Conservation (phyloP, 1,140 invertebrate genomes). For the Drosophila equinoxialis region DNA sequence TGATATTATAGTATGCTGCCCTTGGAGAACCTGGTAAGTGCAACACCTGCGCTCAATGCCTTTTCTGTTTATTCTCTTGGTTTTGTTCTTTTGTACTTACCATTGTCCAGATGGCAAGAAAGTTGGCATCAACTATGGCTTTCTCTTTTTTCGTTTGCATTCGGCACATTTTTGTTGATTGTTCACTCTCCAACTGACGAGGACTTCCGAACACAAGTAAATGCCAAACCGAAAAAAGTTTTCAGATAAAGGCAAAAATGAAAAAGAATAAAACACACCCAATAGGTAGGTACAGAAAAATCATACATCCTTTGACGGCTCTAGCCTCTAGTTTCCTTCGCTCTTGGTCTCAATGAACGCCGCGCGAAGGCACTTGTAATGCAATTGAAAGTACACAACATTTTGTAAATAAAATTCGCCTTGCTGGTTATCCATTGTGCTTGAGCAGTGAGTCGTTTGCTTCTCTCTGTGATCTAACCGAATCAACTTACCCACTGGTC, state of each 20-base stretch:
- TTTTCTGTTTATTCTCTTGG: conserved; percentile 33
- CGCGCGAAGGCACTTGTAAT: conserved; percentile 42
- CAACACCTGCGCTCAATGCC: conserved; percentile 72
- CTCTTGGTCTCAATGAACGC: conserved; percentile 16
- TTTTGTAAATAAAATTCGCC: conserved; percentile 31
- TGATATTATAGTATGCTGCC: conserved; percentile 33
- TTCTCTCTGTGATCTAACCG: conserved; percentile 20
- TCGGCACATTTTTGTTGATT: conserved; percentile 59
- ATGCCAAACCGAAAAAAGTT: neutral
- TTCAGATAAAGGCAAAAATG: neutral
- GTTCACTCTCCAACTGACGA: conserved; percentile 6
- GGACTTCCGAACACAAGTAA: conserved; percentile 63
- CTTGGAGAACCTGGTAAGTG: conserved; percentile 61
- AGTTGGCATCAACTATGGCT: conserved; percentile 38
- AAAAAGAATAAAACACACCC: conserved; percentile 24
- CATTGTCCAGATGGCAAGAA: conserved; percentile 51
- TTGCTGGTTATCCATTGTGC: conserved; percentile 42
- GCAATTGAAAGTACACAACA: conserved; percentile 51
- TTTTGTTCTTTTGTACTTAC: conserved; percentile 7
- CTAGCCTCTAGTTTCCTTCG: neutral
- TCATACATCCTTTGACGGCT: neutral
- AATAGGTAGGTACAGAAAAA: conserved; percentile 42
- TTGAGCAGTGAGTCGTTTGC: neutral
- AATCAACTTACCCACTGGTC: neutral
- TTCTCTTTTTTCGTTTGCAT: conserved; percentile 50